Evolutionary conservation across 2,888 invertebrate species (phyloP).

Genomic region (Venustoraphidia nigricollis): DNA sequence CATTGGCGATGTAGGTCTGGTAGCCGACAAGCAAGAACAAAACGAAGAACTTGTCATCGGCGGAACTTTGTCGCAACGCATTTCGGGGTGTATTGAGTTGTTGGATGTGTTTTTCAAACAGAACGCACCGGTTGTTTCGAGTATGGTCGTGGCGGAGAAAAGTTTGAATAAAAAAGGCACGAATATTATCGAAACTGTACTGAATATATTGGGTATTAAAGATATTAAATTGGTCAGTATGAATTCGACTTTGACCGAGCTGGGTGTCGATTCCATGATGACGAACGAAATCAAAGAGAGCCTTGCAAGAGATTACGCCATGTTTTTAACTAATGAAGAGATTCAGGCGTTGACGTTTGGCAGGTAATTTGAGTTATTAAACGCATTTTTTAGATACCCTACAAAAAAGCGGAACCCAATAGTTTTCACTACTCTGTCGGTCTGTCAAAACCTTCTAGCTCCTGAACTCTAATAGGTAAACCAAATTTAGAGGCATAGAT

Average conservation of each 20-base stretch:
- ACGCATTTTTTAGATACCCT: neutral
- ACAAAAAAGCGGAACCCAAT: too few species aligned
- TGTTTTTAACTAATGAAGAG: constrained; percentile 73
- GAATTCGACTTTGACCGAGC: constrained; percentile 64
- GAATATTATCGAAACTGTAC: constrained; percentile 56
- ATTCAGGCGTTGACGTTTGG: constrained; percentile 67
- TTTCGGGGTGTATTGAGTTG: constrained; percentile 42
- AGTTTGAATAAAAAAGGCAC: constrained; percentile 41
- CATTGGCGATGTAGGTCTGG: constrained; percentile 68
- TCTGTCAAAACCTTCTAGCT: too few species aligned
- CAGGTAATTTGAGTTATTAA: constrained; percentile 25
- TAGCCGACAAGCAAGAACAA: constrained; percentile 39
- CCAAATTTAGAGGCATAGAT: too few species aligned
- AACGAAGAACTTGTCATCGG: constrained; percentile 28
- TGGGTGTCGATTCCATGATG: constrained; percentile 97
- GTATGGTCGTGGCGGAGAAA: constrained; percentile 75
- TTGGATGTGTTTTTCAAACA: constrained; percentile 57
- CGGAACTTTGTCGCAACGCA: constrained; percentile 52
- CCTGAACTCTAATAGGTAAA: too few species aligned
- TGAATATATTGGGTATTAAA: constrained; percentile 42
- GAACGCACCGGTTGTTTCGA: constrained; percentile 49
- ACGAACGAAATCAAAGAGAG: constrained; percentile 92
- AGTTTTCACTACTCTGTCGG: too few species aligned
- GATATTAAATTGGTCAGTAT: constrained; percentile 54
- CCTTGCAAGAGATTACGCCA: constrained; percentile 75